Conservation (phyloP, 2,888 invertebrate genomes). For the Tenthredo mesomela region DNA sequence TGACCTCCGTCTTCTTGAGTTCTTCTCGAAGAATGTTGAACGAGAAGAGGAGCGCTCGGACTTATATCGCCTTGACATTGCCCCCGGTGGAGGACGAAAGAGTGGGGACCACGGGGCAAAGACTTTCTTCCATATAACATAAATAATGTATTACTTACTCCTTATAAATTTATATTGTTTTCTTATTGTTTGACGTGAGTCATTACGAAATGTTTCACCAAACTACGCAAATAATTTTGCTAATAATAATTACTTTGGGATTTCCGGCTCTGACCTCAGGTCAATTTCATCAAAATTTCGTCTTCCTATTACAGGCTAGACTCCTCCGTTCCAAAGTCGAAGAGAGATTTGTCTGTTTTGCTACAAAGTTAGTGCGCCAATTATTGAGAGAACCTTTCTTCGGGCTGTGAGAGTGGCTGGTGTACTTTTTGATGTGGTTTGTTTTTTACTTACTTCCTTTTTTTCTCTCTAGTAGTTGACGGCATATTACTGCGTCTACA, state of each 20-base stretch:
- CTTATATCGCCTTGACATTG: slow-evolving; percentile 78
- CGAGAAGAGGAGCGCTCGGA: slow-evolving; percentile 69
- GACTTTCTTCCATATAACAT: slow-evolving; percentile 54
- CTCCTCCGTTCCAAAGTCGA: neutral
- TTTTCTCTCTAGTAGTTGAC: neutral
- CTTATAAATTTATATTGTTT: neutral
- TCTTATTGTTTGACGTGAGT: slow-evolving; percentile 37
- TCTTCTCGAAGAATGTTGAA: slow-evolving; percentile 73
- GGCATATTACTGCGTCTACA: neutral
- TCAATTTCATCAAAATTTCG: slow-evolving; percentile 15
- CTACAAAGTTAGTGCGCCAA: slow-evolving; percentile 27
- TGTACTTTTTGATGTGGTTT: slow-evolving; percentile 5
- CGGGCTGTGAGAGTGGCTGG: slow-evolving; percentile 45
- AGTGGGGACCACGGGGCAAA: slow-evolving; percentile 43
- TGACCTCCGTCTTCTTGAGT: slow-evolving; percentile 42
- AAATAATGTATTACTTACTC: slow-evolving; percentile 32
- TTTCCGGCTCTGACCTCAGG: neutral
- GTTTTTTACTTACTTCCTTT: neutral
- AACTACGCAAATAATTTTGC: neutral
- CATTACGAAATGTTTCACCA: slow-evolving; percentile 28
- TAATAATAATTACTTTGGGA: neutral
- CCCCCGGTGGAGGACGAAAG: slow-evolving; percentile 65
- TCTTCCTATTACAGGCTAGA: neutral
- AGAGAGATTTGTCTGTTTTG: slow-evolving; percentile 44
- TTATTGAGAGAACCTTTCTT: slow-evolving; percentile 44